These are phyloP conservation scores for Jordanella pulchra DNA, from an alignment of 2,797 vertebrate genomes.

Conservation along the genomic window DNA sequence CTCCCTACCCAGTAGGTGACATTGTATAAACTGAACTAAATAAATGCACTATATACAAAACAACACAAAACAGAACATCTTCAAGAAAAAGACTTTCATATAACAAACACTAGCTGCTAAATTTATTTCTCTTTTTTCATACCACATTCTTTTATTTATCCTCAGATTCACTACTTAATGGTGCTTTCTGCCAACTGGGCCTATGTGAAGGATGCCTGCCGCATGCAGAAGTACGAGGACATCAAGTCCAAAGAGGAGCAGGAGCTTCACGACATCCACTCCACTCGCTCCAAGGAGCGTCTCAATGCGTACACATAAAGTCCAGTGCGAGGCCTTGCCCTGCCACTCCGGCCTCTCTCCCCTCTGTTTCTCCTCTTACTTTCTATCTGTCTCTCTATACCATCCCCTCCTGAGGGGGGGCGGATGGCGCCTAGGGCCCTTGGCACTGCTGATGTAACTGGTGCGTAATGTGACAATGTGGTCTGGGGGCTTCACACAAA, in stretches of 20 bases:
- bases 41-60: too few species aligned
- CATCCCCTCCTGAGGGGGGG: constrained; percentile 67
- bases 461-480: constrained; percentile 80
- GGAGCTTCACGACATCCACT: constrained; percentile 98
- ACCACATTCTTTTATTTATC: neutral
- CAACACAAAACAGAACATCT: too few species aligned
- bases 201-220: constrained; percentile 98
- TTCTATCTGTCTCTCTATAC: constrained; percentile 62
- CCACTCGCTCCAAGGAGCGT: constrained; percentile 98
- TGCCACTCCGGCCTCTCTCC: constrained; percentile 64
- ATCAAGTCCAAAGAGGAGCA: constrained; percentile 99
- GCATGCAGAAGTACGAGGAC: constrained; percentile 99
- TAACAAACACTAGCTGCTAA: neutral
- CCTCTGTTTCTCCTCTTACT: constrained; percentile 48
- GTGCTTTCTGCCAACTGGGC: constrained; percentile 98
- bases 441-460: constrained; percentile 76
- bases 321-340: constrained; percentile 65
- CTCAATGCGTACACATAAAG: constrained; percentile 98
- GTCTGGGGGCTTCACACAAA: constrained; percentile 64
- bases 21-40: too few species aligned
- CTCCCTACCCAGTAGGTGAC: neutral
- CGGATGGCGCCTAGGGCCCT: constrained; percentile 70
- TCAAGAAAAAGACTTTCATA: neutral
- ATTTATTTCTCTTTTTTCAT: neutral
- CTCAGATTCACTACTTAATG: constrained; percentile 97